These are phyloP conservation scores for Camelus bactrianus DNA, from an alignment of 2,113 vertebrate genomes.

Conservation along the genomic window DNA sequence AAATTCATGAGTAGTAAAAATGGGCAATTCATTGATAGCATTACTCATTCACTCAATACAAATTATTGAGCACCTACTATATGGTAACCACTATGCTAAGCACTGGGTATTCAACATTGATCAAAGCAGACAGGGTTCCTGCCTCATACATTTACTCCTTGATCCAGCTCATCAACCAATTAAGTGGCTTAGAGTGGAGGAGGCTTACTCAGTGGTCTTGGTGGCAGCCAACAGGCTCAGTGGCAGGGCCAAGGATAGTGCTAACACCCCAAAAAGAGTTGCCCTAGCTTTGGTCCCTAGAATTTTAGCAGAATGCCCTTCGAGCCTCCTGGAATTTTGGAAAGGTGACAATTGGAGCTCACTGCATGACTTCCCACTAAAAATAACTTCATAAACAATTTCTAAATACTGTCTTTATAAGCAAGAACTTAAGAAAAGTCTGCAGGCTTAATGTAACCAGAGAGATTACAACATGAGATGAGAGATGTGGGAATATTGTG, in stretches of 20 bases:
- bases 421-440: slow-evolving; percentile 49
- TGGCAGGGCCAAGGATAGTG: accelerated
- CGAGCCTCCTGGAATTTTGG: slow-evolving; percentile 71
- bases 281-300: background rate
- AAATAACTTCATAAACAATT: slow-evolving; percentile 75
- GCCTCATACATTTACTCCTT: background rate
- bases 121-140: background rate
- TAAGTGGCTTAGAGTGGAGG: background rate
- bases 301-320: slow-evolving; percentile 63
- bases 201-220: background rate
- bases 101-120: background rate
- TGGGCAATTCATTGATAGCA: background rate
- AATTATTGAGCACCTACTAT: background rate
- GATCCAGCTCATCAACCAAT: background rate
- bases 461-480: slow-evolving; percentile 63
- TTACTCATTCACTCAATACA: background rate
- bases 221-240: background rate
- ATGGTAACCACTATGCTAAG: background rate
- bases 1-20: background rate
- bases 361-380: slow-evolving; percentile 17
- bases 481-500: background rate
- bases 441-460: slow-evolving; percentile 23
- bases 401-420: slow-evolving; percentile 64
- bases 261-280: background rate
- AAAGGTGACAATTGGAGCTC: slow-evolving; percentile 61